Conservation (phyloP, 2,888 invertebrate genomes). For the Litoditis marina region DNA sequence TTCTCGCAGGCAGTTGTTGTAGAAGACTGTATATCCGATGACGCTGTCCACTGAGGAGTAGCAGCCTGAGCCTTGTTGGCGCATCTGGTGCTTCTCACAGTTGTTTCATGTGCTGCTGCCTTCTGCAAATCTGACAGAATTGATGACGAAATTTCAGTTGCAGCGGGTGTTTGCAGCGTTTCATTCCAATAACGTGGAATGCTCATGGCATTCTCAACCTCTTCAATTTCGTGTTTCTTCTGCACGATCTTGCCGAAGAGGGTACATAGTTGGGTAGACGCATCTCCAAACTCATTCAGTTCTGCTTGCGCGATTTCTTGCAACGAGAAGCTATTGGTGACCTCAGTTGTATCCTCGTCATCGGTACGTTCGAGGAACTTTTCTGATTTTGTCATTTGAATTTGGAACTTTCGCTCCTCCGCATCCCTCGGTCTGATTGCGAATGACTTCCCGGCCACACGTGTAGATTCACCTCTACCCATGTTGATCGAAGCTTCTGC, state of each 20-base stretch:
- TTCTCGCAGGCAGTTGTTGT: slow-evolving; percentile 18
- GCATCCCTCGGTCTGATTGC: slow-evolving; percentile 22
- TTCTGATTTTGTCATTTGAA: slow-evolving; percentile 37
- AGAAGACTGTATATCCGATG: slow-evolving; percentile 14
- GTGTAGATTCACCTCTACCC: slow-evolving; percentile 28
- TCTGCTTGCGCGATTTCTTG: slow-evolving; percentile 24
- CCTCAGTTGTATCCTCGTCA: slow-evolving; percentile 26
- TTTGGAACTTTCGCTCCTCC: slow-evolving; percentile 36
- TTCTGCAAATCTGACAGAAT: too few relatives aligned
- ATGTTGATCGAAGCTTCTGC: slow-evolving; percentile 26
- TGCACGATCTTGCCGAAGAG: slow-evolving; percentile 39
- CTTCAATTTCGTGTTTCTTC: slow-evolving; percentile 38
- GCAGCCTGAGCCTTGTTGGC: slow-evolving; percentile 14
- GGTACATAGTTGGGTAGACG: slow-evolving; percentile 36
- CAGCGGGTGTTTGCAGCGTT: slow-evolving; percentile 25
- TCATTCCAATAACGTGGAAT: slow-evolving; percentile 40
- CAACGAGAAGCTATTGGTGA: slow-evolving; percentile 19
- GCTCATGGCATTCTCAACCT: slow-evolving; percentile 26
- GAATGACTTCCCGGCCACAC: slow-evolving; percentile 13
- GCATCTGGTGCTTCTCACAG: slow-evolving; percentile 14
- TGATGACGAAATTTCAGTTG: slow-evolving; percentile 17
- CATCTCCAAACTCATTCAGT: slow-evolving; percentile 36
- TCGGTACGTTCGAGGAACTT: slow-evolving; percentile 32
- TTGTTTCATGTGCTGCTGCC: not conserved
- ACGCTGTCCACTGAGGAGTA: not conserved